A percentile compares a stretch with the other conserved stretches of the same genome.
Evolutionary conservation across 2,113 vertebrate genomes (phyloP).

Genomic region (Gambusia affinis): DNA sequence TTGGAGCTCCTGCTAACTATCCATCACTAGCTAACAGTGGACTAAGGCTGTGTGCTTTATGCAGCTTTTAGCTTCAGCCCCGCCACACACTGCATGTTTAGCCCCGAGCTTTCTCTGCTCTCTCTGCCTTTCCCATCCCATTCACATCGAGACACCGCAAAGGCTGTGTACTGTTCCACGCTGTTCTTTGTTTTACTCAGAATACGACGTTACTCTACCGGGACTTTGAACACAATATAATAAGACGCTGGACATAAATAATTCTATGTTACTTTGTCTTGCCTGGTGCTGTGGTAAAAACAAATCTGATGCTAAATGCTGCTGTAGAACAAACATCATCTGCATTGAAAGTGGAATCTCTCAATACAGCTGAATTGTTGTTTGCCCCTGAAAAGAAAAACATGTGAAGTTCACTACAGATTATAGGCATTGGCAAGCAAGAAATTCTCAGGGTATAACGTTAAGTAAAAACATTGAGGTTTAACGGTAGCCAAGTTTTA

Average conservation of each 20-base stretch:
- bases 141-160: slow-evolving; percentile 57
- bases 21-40: slow-evolving; percentile 76
- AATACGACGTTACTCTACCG: slow-evolving; percentile 57
- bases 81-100: slow-evolving; percentile 73
- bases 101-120: slow-evolving; percentile 69
- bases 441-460: neutral
- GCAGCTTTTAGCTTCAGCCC: slow-evolving; percentile 71
- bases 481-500: neutral
- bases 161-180: slow-evolving; percentile 70
- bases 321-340: slow-evolving; percentile 42
- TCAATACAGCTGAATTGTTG: slow-evolving; percentile 57
- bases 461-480: neutral
- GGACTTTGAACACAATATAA: slow-evolving; percentile 75
- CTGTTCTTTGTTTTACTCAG: slow-evolving; percentile 75
- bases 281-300: slow-evolving; percentile 44
- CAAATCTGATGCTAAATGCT: slow-evolving; percentile 59
- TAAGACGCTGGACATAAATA: slow-evolving; percentile 75
- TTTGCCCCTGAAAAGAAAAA: slow-evolving; percentile 20
- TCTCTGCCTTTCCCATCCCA: slow-evolving; percentile 57
- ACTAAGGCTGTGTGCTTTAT: slow-evolving; percentile 74
- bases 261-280: slow-evolving; percentile 70
- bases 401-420: slow-evolving; percentile 52
- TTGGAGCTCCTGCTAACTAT: slow-evolving; percentile 74
- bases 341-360: slow-evolving; percentile 48
- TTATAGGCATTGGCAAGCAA: neutral